Evolutionary conservation across 2,797 vertebrate species (phyloP).

Genomic region (Tiaroga cobitis): DNA sequence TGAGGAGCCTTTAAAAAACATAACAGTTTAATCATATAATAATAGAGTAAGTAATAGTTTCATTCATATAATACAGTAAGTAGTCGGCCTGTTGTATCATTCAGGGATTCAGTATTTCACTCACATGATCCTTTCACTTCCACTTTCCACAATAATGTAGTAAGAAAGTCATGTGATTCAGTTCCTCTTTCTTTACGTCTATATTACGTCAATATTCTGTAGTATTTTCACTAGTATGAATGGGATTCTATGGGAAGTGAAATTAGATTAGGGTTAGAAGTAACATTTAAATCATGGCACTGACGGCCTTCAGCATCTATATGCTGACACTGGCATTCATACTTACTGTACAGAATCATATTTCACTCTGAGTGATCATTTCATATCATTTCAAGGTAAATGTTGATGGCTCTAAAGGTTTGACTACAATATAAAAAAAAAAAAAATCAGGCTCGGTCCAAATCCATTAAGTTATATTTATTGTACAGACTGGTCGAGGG

Average conservation of each 20-base stretch:
- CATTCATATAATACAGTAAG: not conserved
- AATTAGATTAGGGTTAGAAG: not conserved
- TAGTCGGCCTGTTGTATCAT: not conserved
- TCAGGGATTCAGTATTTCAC: not conserved
- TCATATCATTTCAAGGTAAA: too few relatives aligned
- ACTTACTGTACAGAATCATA: not conserved
- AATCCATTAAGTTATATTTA: not conserved
- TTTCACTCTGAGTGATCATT: not conserved
- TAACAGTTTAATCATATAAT: too few relatives aligned
- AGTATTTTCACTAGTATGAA: not conserved
- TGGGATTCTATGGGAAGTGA: not conserved
- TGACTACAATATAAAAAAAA: not conserved
- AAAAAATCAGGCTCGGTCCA: not conserved
- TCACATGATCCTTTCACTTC: not conserved
- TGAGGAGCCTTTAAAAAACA: too few relatives aligned
- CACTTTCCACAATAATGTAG: too few relatives aligned
- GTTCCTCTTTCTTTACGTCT: not conserved
- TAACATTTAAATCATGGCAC: not conserved
- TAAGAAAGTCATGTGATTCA: not conserved
- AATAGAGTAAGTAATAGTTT: too few relatives aligned
- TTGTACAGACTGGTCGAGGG: not conserved
- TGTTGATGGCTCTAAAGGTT: not conserved
- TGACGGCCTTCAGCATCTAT: too few relatives aligned
- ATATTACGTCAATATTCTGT: too few relatives aligned
- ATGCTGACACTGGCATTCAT: not conserved